Conservation (phyloP, 2,888 invertebrate genomes). For the Lottia gigantea region DNA sequence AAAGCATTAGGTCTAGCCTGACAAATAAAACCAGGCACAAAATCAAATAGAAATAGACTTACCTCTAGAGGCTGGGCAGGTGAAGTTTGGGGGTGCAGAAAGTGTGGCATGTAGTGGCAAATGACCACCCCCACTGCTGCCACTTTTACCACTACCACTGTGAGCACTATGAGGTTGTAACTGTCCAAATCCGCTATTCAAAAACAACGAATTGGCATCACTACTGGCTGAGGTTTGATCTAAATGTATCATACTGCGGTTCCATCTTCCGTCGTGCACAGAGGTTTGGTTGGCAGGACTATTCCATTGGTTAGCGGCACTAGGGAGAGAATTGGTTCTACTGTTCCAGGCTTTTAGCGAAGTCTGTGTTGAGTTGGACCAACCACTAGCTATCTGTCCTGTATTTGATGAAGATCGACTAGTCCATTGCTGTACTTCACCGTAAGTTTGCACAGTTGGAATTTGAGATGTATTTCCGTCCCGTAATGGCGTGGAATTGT, state of each 20-base stretch:
- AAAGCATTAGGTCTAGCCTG: no score
- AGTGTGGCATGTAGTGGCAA: constrained; percentile 60
- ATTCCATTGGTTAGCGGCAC: background rate
- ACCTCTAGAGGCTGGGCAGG: constrained; percentile 31
- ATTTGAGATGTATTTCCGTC: background rate
- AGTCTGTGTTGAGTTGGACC: background rate
- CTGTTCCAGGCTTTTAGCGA: background rate
- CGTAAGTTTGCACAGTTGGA: background rate
- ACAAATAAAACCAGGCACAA: no score
- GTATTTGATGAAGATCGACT: background rate
- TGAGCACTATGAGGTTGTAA: background rate
- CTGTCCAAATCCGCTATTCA: background rate
- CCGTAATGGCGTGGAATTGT: background rate
- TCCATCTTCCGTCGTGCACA: background rate
- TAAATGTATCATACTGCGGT: background rate
- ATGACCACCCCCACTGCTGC: constrained; percentile 32
- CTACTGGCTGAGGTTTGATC: background rate
- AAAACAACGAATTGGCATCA: background rate
- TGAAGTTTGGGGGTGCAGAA: constrained; percentile 63
- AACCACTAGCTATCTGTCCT: background rate
- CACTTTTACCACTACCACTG: background rate
- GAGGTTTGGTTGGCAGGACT: background rate
- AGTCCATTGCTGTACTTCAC: background rate
- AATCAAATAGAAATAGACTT: constrained; percentile 13
- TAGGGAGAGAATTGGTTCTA: background rate